These are phyloP conservation scores for Epistrophe grossulariae DNA, from an alignment of 2,888 invertebrate genomes.

Conservation along the genomic window DNA sequence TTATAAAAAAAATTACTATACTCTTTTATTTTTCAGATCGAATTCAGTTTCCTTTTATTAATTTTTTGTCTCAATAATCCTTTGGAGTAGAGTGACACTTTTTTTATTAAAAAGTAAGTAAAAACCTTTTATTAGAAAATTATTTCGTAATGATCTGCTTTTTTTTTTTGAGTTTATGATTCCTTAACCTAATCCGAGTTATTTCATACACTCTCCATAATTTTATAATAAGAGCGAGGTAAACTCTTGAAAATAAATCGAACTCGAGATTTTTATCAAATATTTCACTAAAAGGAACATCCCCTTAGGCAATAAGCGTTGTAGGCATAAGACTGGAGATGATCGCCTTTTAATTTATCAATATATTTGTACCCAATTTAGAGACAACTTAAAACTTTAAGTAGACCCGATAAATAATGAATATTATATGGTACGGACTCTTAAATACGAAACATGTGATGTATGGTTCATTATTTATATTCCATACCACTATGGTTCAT, in stretches of 20 bases:
- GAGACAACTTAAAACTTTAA: too few species aligned
- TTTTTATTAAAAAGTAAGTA: constrained; percentile 10
- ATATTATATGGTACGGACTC: too few species aligned
- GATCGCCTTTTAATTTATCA: not conserved
- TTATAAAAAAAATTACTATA: constrained; percentile 66
- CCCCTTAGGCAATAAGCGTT: too few species aligned
- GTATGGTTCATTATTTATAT: too few species aligned
- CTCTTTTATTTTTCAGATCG: constrained; percentile 55
- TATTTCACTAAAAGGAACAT: not conserved
- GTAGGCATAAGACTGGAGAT: not conserved
- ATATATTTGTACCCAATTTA: too few species aligned
- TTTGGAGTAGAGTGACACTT: constrained; percentile 72
- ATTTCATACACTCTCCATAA: not conserved
- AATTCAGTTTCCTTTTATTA: constrained; percentile 65
- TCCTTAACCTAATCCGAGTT: constrained; percentile 25
- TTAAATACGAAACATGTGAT: too few species aligned
- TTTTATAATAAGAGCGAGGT: too few species aligned
- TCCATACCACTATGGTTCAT: too few species aligned
- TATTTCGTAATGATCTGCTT: constrained; percentile 59
- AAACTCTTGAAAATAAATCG: not conserved
- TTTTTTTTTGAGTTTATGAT: constrained; percentile 21
- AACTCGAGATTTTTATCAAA: not conserved
- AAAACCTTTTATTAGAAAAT: constrained; percentile 58
- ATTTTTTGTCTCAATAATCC: constrained; percentile 62
- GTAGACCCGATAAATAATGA: too few species aligned